Percentiles rank a stretch among this genome's conserved stretches.
Evolutionary conservation across 2,113 vertebrate genomes (phyloP).

Genomic region (Condylura cristata): DNA sequence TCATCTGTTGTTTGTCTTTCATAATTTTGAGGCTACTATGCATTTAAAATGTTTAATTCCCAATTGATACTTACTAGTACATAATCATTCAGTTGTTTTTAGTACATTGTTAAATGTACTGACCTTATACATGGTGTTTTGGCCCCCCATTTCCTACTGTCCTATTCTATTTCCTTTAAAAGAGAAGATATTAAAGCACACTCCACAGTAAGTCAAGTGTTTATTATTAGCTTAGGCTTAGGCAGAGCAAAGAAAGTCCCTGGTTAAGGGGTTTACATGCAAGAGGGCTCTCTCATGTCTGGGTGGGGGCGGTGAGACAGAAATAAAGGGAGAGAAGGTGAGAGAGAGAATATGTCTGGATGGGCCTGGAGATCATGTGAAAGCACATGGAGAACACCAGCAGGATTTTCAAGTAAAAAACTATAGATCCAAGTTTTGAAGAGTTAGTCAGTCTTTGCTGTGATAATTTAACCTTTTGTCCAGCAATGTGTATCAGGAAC

Average conservation of each 20-base stretch:
- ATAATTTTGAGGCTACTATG: not conserved
- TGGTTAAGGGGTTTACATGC: no score
- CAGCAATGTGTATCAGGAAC: not conserved
- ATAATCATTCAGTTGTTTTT: not conserved
- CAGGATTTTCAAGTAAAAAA: not conserved
- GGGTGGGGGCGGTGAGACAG: not conserved
- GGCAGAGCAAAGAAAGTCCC: not conserved
- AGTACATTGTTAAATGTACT: not conserved
- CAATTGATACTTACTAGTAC: not conserved
- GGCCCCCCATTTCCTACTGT: not conserved
- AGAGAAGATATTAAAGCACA: no score
- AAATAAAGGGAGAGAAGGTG: rapidly evolving
- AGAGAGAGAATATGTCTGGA: no score
- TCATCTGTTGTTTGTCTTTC: not conserved
- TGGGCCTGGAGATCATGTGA: no score
- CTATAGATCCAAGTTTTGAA: not conserved
- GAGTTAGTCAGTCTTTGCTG: not conserved
- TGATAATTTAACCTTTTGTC: not conserved
- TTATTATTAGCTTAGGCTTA: not conserved
- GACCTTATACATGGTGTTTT: not conserved
- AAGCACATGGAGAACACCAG: no score
- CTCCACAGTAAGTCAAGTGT: no score
- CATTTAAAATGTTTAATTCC: not conserved
- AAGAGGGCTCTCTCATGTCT: not conserved
- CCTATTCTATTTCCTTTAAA: no score